A percentile compares a stretch with the other conserved stretches of the same genome.
Conservation (phyloP, 1,140 invertebrate species). For the Drosophila auraria region DNA sequence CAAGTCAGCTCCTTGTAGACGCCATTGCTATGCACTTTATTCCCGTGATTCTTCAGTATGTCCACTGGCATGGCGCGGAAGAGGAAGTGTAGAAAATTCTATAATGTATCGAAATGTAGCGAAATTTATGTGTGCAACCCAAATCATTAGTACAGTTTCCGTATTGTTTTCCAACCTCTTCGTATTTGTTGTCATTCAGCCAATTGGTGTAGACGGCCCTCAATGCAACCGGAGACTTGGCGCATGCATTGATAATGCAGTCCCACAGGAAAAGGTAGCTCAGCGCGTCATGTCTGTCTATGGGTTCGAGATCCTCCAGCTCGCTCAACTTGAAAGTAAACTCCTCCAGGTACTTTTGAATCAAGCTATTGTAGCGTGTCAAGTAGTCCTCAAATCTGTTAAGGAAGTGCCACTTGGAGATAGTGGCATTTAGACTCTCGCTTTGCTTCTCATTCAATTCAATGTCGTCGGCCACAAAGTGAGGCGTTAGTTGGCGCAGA, state of each 20-base stretch:
- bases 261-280: constrained; percentile 91
- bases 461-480: constrained; percentile 76
- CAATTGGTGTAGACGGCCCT: constrained; percentile 90
- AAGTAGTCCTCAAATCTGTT: constrained; percentile 87
- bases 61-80: constrained; percentile 83
- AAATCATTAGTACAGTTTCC: constrained; percentile 53
- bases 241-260: constrained; percentile 89
- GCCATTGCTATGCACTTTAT: constrained; percentile 70
- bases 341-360: constrained; percentile 70
- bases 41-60: constrained; percentile 80
- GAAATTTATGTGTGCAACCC: constrained; percentile 52
- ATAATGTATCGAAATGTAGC: constrained; percentile 14
- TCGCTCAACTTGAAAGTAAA: constrained; percentile 82
- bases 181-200: constrained; percentile 86
- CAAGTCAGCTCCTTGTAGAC: constrained; percentile 71
- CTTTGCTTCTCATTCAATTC: constrained; percentile 66
- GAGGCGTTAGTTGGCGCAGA: constrained; percentile 59
- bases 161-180: constrained; percentile 60
- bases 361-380: constrained; percentile 64
- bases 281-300: constrained; percentile 63
- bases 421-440: constrained; percentile 50
- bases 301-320: constrained; percentile 65
- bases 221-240: constrained; percentile 88
- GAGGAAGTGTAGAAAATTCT: constrained; percentile 81
- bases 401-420: constrained; percentile 82